phyloP scores from a whole-genome alignment of 2,888 invertebrate genomes.

The Perizoma affinitatum region DNA sequence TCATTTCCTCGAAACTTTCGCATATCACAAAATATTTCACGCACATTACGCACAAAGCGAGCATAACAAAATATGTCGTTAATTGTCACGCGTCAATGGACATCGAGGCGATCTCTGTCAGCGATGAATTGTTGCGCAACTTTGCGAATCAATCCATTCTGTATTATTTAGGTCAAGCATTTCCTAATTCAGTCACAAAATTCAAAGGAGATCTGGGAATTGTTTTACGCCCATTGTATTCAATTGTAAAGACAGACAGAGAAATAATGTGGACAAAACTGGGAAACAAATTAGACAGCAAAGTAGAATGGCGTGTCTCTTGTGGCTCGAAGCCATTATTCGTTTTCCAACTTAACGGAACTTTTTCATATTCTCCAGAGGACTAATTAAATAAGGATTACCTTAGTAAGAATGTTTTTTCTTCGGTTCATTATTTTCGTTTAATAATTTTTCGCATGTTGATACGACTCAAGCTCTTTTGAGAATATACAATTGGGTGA shows the following conservation, averaged over 20 bases:
- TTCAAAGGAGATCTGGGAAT: constrained; percentile 36
- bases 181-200: constrained; percentile 37
- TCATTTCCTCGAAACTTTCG: constrained; percentile 39
- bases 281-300: constrained; percentile 62
- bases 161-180: constrained; percentile 49
- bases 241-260: constrained; percentile 60
- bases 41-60: constrained; percentile 37
- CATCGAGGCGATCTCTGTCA: constrained; percentile 42
- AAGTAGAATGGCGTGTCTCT: constrained; percentile 53
- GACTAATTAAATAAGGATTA: constrained; percentile 69
- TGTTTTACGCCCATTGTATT: constrained; percentile 52
- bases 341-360: constrained; percentile 57
- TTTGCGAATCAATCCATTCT: constrained; percentile 45
- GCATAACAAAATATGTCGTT: constrained; percentile 38
- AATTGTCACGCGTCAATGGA: constrained; percentile 41
- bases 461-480: constrained; percentile 24
- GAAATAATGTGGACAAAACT: constrained; percentile 66
- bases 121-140: constrained; percentile 49
- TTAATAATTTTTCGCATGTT: constrained; percentile 28
- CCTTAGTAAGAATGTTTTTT: constrained; percentile 54
- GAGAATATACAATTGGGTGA: constrained; percentile 6
- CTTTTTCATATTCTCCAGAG: constrained; percentile 60
- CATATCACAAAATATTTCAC: constrained; percentile 41
- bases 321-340: constrained; percentile 55
- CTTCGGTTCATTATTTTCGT: constrained; percentile 52